Evolutionary conservation across 2,113 vertebrate genomes (phyloP), one percentile per base, ranked within the genome.

Genomic region (Nannobrachium achirus): DNA sequence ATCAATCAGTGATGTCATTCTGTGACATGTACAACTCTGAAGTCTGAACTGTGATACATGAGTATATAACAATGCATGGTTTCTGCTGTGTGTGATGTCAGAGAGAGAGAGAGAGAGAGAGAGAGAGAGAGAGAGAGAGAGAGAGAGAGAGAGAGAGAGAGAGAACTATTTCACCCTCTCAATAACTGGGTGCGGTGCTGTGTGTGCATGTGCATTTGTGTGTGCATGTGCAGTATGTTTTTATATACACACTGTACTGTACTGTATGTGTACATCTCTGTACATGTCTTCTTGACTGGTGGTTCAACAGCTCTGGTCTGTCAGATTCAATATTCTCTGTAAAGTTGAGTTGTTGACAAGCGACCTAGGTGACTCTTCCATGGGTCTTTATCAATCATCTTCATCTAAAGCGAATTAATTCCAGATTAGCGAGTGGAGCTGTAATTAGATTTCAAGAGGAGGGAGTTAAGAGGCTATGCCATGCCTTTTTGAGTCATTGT

Each of bases 351-450:
- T 70, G 79, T 78, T 82, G 80, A 82, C 57, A 19, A 20, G 76
- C 16, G 76, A 79, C 88, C 76, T 72, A 19, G 70, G 69, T 88
- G 89, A 89, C 83, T 86, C 79, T 84, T 84, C 80, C 75, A 52
- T 15, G 48, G 19, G 80, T 76, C 11, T 57, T 81, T 86, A 89
- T 89, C 86, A 86, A 88, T 88, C 85, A 83, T 80, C 78, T 86
- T 83, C 79, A 88, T 88, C 88, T 86, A 79, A 79, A 88, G 78
- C 84, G 71, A 86, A 89, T 89, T 85, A 86, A 84, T 85, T 87
- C 72, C 75, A 88, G 89, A 88, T 89, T 81, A 89, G 85, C 73
- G 79, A 71, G 81, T 45, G 69, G 19, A 58, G 48, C 65, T 74
- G 79, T 89, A 89, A 91, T 89, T 85, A 83, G 76, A 84, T 89